phyloP scores from a whole-genome alignment of 2,797 vertebrate species.

The Acrossocheilus fasciatus region DNA sequence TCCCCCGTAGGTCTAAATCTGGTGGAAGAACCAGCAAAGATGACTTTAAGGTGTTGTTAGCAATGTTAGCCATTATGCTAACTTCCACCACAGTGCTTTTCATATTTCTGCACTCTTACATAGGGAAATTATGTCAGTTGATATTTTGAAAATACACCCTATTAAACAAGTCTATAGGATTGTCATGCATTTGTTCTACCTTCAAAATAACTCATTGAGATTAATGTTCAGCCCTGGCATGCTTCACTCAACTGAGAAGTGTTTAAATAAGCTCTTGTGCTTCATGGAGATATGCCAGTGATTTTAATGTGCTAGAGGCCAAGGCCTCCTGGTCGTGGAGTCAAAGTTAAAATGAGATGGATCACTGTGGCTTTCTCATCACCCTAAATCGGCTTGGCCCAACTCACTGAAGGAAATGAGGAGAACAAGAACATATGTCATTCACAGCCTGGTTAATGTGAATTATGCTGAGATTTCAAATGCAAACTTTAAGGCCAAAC shows the following conservation, averaged over 20 bases:
- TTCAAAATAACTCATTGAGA: background rate
- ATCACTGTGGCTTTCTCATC: constrained; percentile 15
- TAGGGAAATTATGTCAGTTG: background rate
- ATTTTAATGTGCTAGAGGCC: constrained; percentile 12
- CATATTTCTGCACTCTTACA: background rate
- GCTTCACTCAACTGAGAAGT: constrained; percentile 27
- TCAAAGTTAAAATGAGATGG: constrained; percentile 41
- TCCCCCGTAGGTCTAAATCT: background rate
- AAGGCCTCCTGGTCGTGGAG: background rate
- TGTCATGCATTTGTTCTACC: background rate
- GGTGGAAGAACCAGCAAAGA: background rate
- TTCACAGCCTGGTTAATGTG: constrained; percentile 23
- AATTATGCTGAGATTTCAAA: constrained; percentile 18
- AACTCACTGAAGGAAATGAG: constrained; percentile 31
- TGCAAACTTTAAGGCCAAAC: background rate
- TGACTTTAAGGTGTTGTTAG: background rate
- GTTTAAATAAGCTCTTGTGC: constrained; percentile 42
- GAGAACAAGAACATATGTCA: constrained; percentile 41
- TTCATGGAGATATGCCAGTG: background rate
- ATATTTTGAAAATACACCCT: background rate
- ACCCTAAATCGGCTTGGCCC: constrained; percentile 11
- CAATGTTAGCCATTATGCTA: background rate
- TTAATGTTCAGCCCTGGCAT: background rate
- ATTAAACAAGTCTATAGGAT: constrained; percentile 6
- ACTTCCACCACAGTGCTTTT: background rate